Conservation (phyloP, 2,888 invertebrate genomes). For the Platycnemis pennipes region DNA sequence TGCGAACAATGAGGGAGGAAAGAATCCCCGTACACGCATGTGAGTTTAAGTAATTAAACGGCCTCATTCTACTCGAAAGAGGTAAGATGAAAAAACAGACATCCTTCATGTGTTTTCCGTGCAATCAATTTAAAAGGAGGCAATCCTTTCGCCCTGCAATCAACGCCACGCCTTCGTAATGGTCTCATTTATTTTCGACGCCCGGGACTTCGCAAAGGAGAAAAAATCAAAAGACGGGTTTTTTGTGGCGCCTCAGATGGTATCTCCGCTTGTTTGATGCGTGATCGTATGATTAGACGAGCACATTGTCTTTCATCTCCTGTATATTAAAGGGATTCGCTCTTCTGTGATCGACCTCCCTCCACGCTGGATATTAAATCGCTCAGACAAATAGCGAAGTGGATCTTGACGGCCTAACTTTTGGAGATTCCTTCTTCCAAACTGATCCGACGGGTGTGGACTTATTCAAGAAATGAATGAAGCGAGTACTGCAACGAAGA, state of each 20-base stretch:
- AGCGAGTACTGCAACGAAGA: too few species aligned
- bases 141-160: background rate
- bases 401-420: background rate
- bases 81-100: background rate
- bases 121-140: background rate
- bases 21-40: background rate
- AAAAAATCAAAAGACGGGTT: background rate
- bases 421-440: too few species aligned
- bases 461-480: background rate
- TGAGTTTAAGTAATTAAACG: constrained; percentile 15
- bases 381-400: background rate
- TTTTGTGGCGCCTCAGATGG: background rate
- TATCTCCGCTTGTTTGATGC: background rate
- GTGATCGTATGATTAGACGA: background rate
- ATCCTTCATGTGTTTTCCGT: background rate
- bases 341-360: background rate
- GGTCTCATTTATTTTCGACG: background rate
- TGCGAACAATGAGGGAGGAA: background rate
- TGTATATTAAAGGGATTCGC: background rate
- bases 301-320: background rate
- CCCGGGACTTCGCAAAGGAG: background rate
- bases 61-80: background rate
- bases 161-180: background rate
- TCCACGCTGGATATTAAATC: background rate
- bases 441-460: background rate